Evolutionary conservation across 2,888 invertebrate species (phyloP).

Genomic region (Nasonia oneida): DNA sequence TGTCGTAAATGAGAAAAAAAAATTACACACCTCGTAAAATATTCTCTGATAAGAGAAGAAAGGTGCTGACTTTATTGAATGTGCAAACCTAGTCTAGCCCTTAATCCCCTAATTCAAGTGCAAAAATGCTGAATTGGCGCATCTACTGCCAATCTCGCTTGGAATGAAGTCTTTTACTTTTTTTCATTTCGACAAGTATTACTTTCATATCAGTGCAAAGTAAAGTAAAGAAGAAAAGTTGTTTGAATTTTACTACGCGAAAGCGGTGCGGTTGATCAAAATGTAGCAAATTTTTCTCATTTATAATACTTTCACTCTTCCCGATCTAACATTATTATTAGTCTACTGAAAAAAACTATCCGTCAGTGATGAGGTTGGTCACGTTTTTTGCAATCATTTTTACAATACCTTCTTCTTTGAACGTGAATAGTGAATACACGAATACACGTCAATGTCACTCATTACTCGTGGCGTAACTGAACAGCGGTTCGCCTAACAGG

Average conservation of each 20-base stretch:
- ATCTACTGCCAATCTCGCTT: conserved; percentile 74
- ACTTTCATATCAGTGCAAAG: conserved; percentile 13
- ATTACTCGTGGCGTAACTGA: background rate
- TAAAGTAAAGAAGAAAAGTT: background rate
- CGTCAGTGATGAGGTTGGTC: no score
- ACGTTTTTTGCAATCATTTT: no score
- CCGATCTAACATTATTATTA: no score
- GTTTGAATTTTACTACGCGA: background rate
- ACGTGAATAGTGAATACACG: background rate
- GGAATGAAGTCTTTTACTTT: conserved; percentile 62
- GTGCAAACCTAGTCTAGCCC: conserved; percentile 48
- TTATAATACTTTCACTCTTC: background rate
- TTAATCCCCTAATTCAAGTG: conserved; percentile 74
- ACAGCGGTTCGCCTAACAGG: background rate
- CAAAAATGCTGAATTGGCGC: conserved; percentile 73
- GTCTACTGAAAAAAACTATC: no score
- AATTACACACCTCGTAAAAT: conserved; percentile 75
- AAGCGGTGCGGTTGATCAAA: background rate
- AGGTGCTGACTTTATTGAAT: conserved; percentile 73
- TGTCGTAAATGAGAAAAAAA: conserved; percentile 75
- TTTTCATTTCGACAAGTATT: conserved; percentile 40
- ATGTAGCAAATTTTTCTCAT: background rate
- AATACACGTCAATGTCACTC: background rate
- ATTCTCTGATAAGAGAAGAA: conserved; percentile 70
- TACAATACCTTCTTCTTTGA: no score